Evolutionary conservation across 2,113 vertebrate species (phyloP), one percentile per base, ranked within the genome.

Genomic region (Microtus pennsylvanicus): DNA sequence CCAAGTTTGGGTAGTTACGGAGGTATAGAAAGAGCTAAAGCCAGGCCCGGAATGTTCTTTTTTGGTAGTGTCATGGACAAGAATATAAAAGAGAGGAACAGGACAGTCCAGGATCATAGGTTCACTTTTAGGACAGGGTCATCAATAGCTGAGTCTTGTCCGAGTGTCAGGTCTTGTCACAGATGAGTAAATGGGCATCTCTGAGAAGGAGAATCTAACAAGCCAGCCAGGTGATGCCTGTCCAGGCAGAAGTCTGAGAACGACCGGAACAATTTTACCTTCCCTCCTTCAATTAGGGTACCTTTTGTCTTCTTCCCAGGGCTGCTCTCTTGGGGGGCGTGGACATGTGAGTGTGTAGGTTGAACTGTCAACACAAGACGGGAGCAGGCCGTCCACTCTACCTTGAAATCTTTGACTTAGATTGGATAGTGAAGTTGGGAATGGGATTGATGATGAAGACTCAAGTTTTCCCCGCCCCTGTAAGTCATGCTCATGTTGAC

Each of bases 271-370:
- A 50, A 14, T 30, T 95, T 52, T 63, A 50, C 38, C 55, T 76
- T 61, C 38, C 30, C 1, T 72, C 42, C 7, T 2, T 94, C 76
- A 80, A 1, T 80, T 47, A 87, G 26, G 74, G 94, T 82, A 22
- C 5, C 13, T 94, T 30, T 22, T 33, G 11, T 74, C 26, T 70
- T 87, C 35, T 65, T 8, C 72, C 47, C 19, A 47, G 65, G 0
- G 11, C 12, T 17, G 7, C 3, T 0, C 0, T 89, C 42, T 61
- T 38, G 24, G 9, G 17, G 3, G 1, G 24, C 0, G 0, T 16
- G 69, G 81, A 45, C 38, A 26, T 33, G 30, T 7, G 21, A 9
- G 30, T 13, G 14, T 21, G 7, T 7, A n/a, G 77, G 75, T 9
- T 87, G 14, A 1, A 22, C 45, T 61, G 19, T 70, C n/a, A 45